Conservation (phyloP, 2,888 invertebrate genomes). For the Drosophila bunnanda region DNA sequence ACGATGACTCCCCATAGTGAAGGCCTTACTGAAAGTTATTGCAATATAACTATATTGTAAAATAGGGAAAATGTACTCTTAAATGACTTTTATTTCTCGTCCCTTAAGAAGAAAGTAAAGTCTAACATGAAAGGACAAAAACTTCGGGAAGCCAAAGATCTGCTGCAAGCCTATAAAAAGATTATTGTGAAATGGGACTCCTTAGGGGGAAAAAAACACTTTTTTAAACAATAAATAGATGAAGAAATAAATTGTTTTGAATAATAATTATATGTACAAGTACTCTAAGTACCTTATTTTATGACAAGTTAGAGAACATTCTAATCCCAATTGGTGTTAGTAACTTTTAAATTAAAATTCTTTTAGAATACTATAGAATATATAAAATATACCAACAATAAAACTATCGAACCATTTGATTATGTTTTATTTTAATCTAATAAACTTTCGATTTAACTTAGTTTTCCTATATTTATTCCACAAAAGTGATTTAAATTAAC, state of each 20-base stretch:
- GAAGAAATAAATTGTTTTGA: neutral
- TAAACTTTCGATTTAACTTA: neutral
- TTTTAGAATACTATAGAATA: too few relatives aligned
- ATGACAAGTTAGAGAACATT: too few relatives aligned
- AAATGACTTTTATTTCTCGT: neutral
- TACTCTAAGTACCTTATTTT: neutral
- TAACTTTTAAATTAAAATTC: too few relatives aligned
- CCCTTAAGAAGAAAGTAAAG: neutral
- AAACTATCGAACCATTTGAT: neutral
- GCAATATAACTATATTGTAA: neutral
- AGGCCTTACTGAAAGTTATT: neutral
- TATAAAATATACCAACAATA: too few relatives aligned
- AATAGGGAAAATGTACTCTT: neutral
- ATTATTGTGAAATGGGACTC: too few relatives aligned
- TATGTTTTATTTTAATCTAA: neutral
- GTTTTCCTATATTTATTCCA: neutral
- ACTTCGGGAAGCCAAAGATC: too few relatives aligned
- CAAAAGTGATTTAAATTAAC: neutral
- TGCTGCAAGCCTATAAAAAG: too few relatives aligned
- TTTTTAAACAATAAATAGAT: too few relatives aligned
- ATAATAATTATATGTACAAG: neutral
- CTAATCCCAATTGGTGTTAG: too few relatives aligned
- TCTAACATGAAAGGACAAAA: too few relatives aligned
- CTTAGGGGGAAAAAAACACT: too few relatives aligned
- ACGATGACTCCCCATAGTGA: constrained; percentile 8